Conservation (phyloP, 2,888 invertebrate genomes). For the Oligia fasciuncula region DNA sequence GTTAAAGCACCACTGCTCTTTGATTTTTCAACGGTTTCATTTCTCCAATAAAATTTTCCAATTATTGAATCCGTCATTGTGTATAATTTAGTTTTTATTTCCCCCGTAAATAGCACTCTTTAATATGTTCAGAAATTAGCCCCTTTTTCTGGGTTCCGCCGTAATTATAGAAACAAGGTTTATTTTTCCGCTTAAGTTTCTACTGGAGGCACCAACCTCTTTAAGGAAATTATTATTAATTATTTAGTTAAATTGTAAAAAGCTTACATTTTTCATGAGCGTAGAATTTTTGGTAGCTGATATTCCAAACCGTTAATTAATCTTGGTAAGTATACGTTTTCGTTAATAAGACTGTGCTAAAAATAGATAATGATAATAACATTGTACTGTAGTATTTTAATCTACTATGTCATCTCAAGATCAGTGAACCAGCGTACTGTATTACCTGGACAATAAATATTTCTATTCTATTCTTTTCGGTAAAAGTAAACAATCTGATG, state of each 20-base stretch:
- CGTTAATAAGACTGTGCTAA: background rate
- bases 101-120: constrained; percentile 22
- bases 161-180: background rate
- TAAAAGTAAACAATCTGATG: background rate
- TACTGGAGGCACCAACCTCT: background rate
- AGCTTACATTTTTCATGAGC: background rate
- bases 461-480: too few species aligned
- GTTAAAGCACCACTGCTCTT: constrained; percentile 37
- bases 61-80: constrained; percentile 54
- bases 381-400: too few species aligned
- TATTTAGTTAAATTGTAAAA: background rate
- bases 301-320: background rate
- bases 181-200: background rate
- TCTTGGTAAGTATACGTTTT: background rate
- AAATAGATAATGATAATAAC: background rate
- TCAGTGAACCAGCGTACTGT: too few species aligned
- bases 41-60: constrained; percentile 47
- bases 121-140: constrained; percentile 56
- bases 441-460: too few species aligned
- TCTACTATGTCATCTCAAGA: too few species aligned
- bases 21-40: constrained; percentile 27
- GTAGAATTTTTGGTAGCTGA: background rate
- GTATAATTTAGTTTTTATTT: constrained; percentile 52
- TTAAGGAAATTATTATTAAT: background rate
- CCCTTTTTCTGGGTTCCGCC: constrained; percentile 52